Conservation (phyloP, 2,888 invertebrate species). For the Cryptus viduatorius region DNA sequence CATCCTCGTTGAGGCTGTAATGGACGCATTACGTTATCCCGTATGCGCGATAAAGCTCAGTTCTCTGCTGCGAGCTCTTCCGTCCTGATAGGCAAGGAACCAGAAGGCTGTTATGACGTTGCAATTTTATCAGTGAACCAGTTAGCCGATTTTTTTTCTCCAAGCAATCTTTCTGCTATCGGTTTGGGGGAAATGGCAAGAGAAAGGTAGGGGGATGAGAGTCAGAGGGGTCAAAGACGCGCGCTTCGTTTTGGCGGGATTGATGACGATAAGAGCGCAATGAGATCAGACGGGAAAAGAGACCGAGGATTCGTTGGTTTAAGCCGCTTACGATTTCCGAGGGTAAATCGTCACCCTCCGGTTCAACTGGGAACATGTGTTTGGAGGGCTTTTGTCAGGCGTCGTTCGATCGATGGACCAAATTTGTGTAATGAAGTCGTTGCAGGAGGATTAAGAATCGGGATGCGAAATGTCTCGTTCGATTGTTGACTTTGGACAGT, state of each 20-base stretch:
- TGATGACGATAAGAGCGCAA: background rate
- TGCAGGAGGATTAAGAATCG: background rate
- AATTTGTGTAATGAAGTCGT: background rate
- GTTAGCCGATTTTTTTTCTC: too few species aligned
- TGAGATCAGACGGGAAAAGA: background rate
- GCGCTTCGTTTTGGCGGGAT: too few species aligned
- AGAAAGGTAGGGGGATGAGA: too few species aligned
- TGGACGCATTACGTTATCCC: constrained; percentile 53
- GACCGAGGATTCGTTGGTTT: background rate
- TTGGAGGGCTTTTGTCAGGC: background rate
- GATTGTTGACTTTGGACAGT: background rate
- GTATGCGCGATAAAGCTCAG: constrained; percentile 18
- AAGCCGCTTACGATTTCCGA: constrained; percentile 1
- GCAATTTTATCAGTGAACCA: background rate
- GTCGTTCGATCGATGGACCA: background rate
- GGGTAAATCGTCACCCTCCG: background rate
- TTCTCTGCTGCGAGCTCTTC: background rate
- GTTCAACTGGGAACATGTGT: background rate
- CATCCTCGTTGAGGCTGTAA: constrained; percentile 67
- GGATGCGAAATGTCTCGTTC: background rate
- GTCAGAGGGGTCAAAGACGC: too few species aligned
- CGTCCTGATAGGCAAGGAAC: background rate
- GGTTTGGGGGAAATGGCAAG: too few species aligned
- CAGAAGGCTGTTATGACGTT: background rate
- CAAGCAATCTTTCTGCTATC: too few species aligned